Evolutionary conservation across 2,797 vertebrate species (phyloP).

Genomic region (Hydrolagus colliei): DNA sequence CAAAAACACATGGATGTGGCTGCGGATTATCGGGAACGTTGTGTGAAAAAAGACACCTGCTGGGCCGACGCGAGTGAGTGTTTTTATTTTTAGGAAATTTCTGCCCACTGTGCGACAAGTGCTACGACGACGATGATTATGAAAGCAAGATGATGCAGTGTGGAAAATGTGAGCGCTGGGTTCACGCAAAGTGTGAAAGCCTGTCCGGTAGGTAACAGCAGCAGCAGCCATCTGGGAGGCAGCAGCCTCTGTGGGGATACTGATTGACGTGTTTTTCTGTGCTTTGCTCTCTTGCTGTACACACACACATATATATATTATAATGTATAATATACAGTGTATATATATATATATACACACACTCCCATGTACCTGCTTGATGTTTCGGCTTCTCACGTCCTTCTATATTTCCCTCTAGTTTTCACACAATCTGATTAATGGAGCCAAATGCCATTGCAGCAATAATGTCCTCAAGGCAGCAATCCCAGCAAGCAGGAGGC

Average conservation of each 20-base stretch:
- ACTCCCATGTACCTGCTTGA: background rate
- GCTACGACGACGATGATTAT: constrained; percentile 83
- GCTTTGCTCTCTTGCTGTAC: background rate
- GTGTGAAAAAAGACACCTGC: constrained; percentile 12
- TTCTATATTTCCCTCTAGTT: background rate
- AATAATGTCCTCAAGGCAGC: too few relatives aligned
- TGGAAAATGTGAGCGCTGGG: constrained; percentile 85
- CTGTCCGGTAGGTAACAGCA: constrained; percentile 67
- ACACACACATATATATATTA: background rate
- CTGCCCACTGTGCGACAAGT: constrained; percentile 92
- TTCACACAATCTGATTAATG: background rate
- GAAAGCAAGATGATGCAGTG: constrained; percentile 98
- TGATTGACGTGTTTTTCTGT: background rate
- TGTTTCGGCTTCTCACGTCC: background rate
- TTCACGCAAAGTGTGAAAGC: constrained; percentile 93
- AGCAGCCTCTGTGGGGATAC: background rate
- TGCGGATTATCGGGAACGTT: background rate
- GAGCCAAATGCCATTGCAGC: too few relatives aligned
- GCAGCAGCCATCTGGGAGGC: background rate
- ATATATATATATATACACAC: background rate
- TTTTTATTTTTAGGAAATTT: constrained; percentile 71
- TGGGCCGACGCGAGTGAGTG: constrained; percentile 26
- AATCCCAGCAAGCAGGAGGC: too few relatives aligned
- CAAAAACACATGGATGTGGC: background rate
- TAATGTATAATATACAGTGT: background rate